phyloP scores from a whole-genome alignment of 2,888 invertebrate species.

The Stictocephala bisonia region DNA sequence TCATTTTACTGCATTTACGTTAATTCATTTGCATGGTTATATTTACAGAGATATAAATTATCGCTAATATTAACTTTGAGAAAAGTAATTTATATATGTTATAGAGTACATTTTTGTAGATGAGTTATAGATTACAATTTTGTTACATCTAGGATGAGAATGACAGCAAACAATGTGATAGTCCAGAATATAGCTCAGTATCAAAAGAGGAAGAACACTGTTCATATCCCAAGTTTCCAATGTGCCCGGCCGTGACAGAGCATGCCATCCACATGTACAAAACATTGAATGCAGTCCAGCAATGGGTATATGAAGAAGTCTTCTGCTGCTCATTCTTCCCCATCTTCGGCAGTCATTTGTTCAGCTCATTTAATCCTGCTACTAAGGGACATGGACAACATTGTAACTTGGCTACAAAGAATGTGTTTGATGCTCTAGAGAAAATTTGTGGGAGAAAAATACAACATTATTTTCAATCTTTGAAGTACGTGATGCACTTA shows the following conservation, averaged over 20 bases:
- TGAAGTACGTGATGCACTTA: conserved; percentile 7
- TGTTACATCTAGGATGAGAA: too few relatives aligned
- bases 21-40: too few relatives aligned
- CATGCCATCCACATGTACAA: conserved; percentile 54
- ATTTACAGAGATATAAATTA: too few relatives aligned
- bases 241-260: neutral
- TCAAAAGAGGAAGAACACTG: neutral
- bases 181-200: too few relatives aligned
- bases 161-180: too few relatives aligned
- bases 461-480: conserved; percentile 11
- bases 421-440: conserved; percentile 53
- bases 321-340: conserved; percentile 47
- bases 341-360: neutral
- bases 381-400: neutral
- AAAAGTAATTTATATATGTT: too few relatives aligned
- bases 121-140: too few relatives aligned
- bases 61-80: too few relatives aligned
- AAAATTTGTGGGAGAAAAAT: conserved; percentile 54
- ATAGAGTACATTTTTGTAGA: too few relatives aligned
- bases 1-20: too few relatives aligned
- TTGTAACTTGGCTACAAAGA: neutral
- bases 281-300: conserved; percentile 62
- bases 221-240: conserved; percentile 1
- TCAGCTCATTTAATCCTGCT: neutral
- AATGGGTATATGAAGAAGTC: conserved; percentile 63